A percentile compares a stretch with the other conserved stretches of the same genome.
These are phyloP conservation scores for Marcusenius ussheri DNA, from an alignment of 2,113 vertebrate species.

Conservation along the genomic window DNA sequence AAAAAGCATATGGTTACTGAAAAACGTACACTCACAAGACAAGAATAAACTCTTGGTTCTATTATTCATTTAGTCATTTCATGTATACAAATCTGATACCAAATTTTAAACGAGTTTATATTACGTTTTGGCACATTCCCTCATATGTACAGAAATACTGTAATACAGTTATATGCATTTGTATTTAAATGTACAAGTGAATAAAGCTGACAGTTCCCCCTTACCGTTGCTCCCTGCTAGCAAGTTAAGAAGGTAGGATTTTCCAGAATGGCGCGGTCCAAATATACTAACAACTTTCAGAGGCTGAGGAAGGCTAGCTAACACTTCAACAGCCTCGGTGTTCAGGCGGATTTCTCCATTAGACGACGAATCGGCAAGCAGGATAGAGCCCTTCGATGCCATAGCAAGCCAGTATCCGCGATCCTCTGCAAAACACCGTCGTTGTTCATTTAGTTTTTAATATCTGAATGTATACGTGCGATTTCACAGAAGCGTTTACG, in stretches of 20 bases:
- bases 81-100: background rate
- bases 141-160: too few species aligned
- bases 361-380: background rate
- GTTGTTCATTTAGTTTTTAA: background rate
- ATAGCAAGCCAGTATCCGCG: background rate
- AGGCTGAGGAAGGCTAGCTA: background rate
- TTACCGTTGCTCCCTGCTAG: slow-evolving; percentile 8
- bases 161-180: background rate
- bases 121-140: too few species aligned
- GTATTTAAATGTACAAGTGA: background rate
- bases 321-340: background rate
- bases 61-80: background rate
- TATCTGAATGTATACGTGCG: background rate
- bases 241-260: slow-evolving; percentile 15
- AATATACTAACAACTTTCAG: slow-evolving; percentile 16
- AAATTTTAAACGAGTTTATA: too few species aligned
- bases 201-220: too few species aligned
- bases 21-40: too few species aligned
- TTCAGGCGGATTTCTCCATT: background rate
- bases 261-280: slow-evolving; percentile 16
- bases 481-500: background rate
- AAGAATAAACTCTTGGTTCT: too few species aligned
- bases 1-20: background rate
- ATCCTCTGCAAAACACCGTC: background rate
- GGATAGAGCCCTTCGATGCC: background rate